Evolutionary conservation across 2,888 invertebrate genomes (phyloP), one percentile per base, ranked within the genome.

Genomic region (Eutolmus rufibarbis): DNA sequence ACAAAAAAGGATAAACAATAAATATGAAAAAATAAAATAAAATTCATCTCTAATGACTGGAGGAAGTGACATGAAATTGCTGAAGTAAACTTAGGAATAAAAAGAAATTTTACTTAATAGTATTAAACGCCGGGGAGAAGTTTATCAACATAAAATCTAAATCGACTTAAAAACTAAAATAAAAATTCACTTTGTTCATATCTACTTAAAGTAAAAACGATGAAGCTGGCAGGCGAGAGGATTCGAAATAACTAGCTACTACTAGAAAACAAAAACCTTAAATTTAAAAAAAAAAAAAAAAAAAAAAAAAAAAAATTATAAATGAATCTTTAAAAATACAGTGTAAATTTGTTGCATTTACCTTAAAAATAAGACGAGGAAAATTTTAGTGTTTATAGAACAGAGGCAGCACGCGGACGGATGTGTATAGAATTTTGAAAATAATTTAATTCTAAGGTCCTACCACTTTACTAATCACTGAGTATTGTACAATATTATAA

Each of bases 31-130:
- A 9, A 16, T 8, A 79, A 16, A 4, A 34, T 34, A 34, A 34
- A 34, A 43, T 46, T 46, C 43, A 79, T 46, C 78, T 79, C 46
- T 56, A 79, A 79, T 28, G 43, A 23, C 19, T 28, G 66, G 66
- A 66, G 66, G 51, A 79, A 79, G 43, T n/a, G 79, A 51, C 46
- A 79, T 16, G 37, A 51, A 82, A 82, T 82, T 82, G 82, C 82
- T 82, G 82, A 82, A 82, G 66, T 82, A 82, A 82, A 82, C 56
- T 82, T 82, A 82, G 82, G 82, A 37, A 82, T 82, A 82, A 82
- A 34, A 23, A 57, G 37, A 66, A 51, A 82, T 82, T 82, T 82
- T 37, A 82, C 82, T 56, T 34, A 82, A 82, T 57, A 82, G 82
- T 82, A 82, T 82, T 82, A 40, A 46, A 57, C 31, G 16, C 19